phyloP scores from a whole-genome alignment of 2,888 invertebrate species.

The Campoplex capitator region DNA sequence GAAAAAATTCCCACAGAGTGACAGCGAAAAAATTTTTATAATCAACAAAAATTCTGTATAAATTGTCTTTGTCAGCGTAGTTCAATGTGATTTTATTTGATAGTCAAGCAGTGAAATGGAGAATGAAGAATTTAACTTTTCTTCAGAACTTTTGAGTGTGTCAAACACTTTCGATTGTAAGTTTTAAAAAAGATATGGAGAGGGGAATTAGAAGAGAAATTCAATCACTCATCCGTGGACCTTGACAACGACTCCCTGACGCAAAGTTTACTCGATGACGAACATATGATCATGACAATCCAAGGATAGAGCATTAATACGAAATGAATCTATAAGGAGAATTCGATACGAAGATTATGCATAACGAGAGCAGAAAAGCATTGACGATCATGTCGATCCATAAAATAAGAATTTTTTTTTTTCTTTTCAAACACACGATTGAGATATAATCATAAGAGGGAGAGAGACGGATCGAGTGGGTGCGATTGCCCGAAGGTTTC shows the following conservation, averaged over 20 bases:
- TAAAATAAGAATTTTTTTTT: slow-evolving; percentile 62
- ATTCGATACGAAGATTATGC: slow-evolving; percentile 54
- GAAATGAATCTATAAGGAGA: slow-evolving; percentile 37
- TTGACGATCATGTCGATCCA: slow-evolving; percentile 74
- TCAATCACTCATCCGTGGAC: background rate
- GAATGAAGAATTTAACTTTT: background rate
- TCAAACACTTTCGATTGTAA: background rate
- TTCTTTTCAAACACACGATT: slow-evolving; percentile 17
- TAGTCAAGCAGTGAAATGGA: background rate
- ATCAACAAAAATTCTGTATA: background rate
- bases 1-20: background rate
- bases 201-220: background rate
- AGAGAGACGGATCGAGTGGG: slow-evolving; percentile 65
- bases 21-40: background rate
- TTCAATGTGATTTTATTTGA: background rate
- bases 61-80: too few species aligned
- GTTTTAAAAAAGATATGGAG: background rate
- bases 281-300: slow-evolving; percentile 40
- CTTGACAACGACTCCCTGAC: slow-evolving; percentile 53
- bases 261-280: slow-evolving; percentile 32
- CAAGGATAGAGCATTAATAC: slow-evolving; percentile 41
- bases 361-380: slow-evolving; percentile 64
- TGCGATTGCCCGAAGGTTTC: slow-evolving; percentile 48
- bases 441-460: slow-evolving; percentile 33
- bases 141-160: background rate